A percentile compares a stretch with the other conserved stretches of the same genome.
These are phyloP conservation scores for Apteryx mantelli DNA, from an alignment of 2,113 vertebrate species.

Conservation along the genomic window DNA sequence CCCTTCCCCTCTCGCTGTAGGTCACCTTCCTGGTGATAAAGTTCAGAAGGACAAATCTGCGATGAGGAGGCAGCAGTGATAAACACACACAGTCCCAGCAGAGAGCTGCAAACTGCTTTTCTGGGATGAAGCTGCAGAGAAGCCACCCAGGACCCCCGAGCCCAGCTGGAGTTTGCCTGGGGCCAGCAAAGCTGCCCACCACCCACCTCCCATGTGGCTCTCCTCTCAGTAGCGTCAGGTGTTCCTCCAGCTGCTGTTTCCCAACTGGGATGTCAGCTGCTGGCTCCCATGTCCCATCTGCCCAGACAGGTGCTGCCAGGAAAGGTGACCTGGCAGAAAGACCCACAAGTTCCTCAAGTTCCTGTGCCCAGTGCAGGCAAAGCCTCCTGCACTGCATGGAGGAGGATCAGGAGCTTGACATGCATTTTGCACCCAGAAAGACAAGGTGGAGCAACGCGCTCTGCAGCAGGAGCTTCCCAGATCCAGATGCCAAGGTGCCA, in stretches of 20 bases:
- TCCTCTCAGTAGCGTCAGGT: background rate
- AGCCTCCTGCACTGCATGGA: too few species aligned
- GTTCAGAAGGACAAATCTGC: constrained; percentile 1
- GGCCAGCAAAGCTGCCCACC: background rate
- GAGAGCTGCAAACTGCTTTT: background rate
- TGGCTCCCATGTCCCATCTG: background rate
- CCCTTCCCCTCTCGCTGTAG: background rate
- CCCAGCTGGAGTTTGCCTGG: background rate
- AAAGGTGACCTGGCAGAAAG: background rate
- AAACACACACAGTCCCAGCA: background rate
- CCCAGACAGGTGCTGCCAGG: background rate
- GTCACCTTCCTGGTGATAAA: constrained; percentile 53
- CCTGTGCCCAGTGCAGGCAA: background rate
- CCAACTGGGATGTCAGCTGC: background rate
- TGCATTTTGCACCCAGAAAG: too few species aligned
- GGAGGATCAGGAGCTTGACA: too few species aligned
- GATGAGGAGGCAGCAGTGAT: background rate
- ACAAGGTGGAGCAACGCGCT: too few species aligned
- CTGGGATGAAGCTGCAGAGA: background rate
- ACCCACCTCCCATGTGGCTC: background rate
- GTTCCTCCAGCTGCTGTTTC: background rate
- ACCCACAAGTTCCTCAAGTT: background rate
- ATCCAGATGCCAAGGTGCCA: background rate
- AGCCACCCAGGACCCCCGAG: background rate
- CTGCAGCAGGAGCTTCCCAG: background rate